Evolutionary conservation across 2,888 invertebrate species (phyloP).

Genomic region (Neocrepidodera transversa): DNA sequence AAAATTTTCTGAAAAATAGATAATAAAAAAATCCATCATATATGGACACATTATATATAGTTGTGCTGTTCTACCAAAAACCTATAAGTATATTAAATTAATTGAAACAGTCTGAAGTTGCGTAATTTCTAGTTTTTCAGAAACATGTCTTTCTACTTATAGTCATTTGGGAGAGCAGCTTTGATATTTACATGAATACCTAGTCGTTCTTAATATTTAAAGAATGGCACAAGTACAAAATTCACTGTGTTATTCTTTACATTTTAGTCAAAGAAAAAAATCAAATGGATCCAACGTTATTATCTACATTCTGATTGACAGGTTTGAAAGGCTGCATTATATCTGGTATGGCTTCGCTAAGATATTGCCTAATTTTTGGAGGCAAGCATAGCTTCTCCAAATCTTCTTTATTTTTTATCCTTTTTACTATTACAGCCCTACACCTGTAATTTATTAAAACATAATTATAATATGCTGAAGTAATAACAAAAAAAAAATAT

Average conservation of each 20-base stretch:
- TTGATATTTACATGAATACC: no score
- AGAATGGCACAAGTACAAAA: constrained; percentile 9
- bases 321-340: constrained; percentile 53
- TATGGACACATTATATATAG: no score
- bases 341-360: constrained; percentile 65
- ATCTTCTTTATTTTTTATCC: constrained; percentile 61
- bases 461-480: neutral
- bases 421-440: constrained; percentile 68
- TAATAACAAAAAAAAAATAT: no score
- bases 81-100: no score
- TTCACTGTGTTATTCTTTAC: neutral
- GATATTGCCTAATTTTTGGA: constrained; percentile 64
- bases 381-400: constrained; percentile 67
- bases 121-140: no score
- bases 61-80: no score
- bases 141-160: no score
- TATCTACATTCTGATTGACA: constrained; percentile 51
- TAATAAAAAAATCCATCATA: no score
- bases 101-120: no score
- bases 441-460: constrained; percentile 58
- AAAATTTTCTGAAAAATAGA: no score
- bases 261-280: constrained; percentile 14
- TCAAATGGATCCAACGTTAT: constrained; percentile 39
- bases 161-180: no score
- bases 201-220: no score